Conservation (phyloP, 2,888 invertebrate species). For the Bugulina stolonifera region DNA sequence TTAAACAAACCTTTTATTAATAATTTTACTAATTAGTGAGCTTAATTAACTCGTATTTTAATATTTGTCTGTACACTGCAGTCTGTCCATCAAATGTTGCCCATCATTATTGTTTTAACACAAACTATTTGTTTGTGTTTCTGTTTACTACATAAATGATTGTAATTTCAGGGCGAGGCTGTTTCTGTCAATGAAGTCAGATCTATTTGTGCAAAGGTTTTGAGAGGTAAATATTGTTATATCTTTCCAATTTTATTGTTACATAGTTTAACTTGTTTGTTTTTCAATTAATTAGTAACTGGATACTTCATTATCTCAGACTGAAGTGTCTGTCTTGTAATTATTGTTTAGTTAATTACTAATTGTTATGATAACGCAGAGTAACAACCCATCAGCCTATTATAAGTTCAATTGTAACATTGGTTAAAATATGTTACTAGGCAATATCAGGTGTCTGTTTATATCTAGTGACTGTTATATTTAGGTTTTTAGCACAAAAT, state of each 20-base stretch:
- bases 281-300: neutral
- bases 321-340: neutral
- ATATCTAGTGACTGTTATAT: no score
- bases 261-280: neutral
- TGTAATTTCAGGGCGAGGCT: constrained; percentile 19
- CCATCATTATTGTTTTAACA: neutral
- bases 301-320: neutral
- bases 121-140: neutral
- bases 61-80: neutral
- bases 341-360: neutral
- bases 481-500: no score
- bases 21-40: neutral
- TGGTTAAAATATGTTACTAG: no score
- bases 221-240: constrained; percentile 21
- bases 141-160: neutral
- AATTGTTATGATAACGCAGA: neutral
- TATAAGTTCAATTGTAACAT: no score
- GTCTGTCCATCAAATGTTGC: neutral
- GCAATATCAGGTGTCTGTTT: no score
- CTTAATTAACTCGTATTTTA: neutral
- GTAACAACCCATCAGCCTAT: neutral
- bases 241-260: no score
- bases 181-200: constrained; percentile 26
- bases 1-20: neutral
- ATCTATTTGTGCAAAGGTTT: constrained; percentile 16